A percentile compares a stretch with the other conserved stretches of the same genome.
These are phyloP conservation scores for Clivina fossor DNA, from an alignment of 2,888 invertebrate species.

Conservation along the genomic window DNA sequence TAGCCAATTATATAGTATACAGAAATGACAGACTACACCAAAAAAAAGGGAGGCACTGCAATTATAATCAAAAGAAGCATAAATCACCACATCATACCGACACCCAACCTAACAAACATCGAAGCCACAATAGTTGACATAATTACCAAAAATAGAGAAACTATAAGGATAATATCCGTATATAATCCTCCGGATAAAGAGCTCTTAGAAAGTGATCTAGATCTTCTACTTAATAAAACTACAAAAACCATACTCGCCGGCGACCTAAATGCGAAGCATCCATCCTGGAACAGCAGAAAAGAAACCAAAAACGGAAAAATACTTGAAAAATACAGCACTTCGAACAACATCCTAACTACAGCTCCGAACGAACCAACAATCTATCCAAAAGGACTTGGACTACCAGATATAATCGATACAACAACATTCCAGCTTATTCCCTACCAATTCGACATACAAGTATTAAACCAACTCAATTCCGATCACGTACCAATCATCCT, in stretches of 20 bases:
- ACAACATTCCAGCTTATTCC: conserved; percentile 13
- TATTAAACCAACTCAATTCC: background rate
- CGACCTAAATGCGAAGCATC: conserved; percentile 29
- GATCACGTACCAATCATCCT: conserved; percentile 19
- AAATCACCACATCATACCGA: too few species aligned
- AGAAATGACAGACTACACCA: too few species aligned
- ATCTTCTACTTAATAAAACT: background rate
- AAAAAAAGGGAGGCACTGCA: too few species aligned
- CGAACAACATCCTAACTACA: background rate
- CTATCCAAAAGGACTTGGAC: background rate
- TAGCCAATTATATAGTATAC: too few species aligned
- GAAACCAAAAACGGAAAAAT: conserved; percentile 3
- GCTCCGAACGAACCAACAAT: conserved; percentile 15
- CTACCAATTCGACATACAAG: background rate
- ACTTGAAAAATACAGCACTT: background rate
- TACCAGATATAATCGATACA: conserved; percentile 25
- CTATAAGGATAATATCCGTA: background rate
- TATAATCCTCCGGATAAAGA: conserved; percentile 17
- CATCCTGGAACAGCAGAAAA: conserved; percentile 14
- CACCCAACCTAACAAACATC: background rate
- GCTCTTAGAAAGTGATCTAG: conserved; percentile 11
- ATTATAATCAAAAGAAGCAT: too few species aligned
- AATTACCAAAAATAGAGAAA: background rate
- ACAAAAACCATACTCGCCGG: conserved; percentile 16
- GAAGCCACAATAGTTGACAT: background rate